Conservation (phyloP, 2,888 invertebrate genomes). For the Cantharis rustica region DNA sequence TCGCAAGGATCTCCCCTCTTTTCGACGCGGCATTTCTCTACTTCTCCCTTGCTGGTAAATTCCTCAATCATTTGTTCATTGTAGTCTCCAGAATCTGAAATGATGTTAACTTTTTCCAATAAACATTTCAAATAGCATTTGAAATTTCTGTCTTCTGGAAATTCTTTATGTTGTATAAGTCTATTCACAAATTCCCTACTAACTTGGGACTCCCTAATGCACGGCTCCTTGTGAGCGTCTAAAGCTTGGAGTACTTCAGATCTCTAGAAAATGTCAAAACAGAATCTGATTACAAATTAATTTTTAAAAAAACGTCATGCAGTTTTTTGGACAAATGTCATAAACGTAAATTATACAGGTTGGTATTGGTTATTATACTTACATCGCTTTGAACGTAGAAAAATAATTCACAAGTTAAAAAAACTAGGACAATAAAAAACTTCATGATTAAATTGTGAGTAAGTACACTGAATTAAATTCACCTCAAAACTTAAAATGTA, state of each 20-base stretch:
- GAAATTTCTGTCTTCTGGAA: constrained; percentile 54
- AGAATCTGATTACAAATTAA: background rate
- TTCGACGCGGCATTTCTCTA: background rate
- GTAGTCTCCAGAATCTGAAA: constrained; percentile 43
- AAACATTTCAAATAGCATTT: constrained; percentile 60
- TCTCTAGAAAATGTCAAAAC: background rate
- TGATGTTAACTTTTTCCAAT: constrained; percentile 57
- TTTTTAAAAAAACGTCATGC: background rate
- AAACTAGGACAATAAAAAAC: background rate
- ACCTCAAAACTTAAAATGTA: background rate
- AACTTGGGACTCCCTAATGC: constrained; percentile 47
- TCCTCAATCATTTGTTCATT: background rate
- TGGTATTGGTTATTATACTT: background rate
- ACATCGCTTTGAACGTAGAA: background rate
- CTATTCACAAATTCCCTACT: constrained; percentile 49
- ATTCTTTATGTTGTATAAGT: constrained; percentile 48
- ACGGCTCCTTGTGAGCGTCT: constrained; percentile 42
- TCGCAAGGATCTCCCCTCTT: constrained; percentile 5
- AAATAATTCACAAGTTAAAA: background rate
- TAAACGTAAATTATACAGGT: background rate
- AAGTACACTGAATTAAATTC: background rate
- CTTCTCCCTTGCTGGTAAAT: background rate
- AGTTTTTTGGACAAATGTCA: background rate
- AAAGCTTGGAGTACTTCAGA: background rate
- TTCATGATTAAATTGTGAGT: background rate